These are phyloP conservation scores for Pterocles gutturalis DNA, from an alignment of 2,113 vertebrate species.

Conservation along the genomic window DNA sequence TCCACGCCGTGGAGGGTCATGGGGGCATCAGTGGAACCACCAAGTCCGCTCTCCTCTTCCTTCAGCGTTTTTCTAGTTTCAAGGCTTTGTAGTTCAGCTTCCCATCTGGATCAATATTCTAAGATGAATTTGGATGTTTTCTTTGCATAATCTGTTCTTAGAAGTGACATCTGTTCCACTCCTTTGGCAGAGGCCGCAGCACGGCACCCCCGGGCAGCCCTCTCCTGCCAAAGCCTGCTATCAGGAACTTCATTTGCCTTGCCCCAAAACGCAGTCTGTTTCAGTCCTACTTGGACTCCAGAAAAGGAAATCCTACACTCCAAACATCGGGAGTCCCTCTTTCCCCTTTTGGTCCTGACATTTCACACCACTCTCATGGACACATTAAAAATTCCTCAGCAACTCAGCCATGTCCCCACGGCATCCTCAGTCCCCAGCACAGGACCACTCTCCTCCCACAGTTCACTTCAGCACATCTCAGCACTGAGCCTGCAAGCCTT, in stretches of 20 bases:
- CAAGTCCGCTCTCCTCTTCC: neutral
- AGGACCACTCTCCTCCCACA: neutral
- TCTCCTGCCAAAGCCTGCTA: neutral
- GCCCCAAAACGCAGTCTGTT: neutral
- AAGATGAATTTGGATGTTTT: neutral
- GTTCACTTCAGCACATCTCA: neutral
- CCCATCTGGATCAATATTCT: neutral
- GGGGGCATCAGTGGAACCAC: accelerated
- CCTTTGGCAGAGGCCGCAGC: neutral
- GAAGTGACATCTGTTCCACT: conserved; percentile 13
- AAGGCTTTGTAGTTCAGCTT: neutral
- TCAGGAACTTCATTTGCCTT: neutral
- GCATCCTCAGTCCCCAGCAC: neutral
- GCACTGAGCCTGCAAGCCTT: neutral
- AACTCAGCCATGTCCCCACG: neutral
- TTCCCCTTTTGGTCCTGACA: neutral
- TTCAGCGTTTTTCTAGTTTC: neutral
- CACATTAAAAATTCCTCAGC: neutral
- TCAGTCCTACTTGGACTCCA: conserved; percentile 15
- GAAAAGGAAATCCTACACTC: neutral
- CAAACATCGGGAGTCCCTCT: neutral
- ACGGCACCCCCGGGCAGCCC: neutral
- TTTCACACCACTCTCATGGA: neutral
- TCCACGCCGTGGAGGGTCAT: accelerated
- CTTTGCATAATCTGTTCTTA: neutral